Percentiles rank a stretch among this genome's conserved stretches.
phyloP scores from a whole-genome alignment of 92 coral and sea anemone species.

The Porites rus region DNA sequence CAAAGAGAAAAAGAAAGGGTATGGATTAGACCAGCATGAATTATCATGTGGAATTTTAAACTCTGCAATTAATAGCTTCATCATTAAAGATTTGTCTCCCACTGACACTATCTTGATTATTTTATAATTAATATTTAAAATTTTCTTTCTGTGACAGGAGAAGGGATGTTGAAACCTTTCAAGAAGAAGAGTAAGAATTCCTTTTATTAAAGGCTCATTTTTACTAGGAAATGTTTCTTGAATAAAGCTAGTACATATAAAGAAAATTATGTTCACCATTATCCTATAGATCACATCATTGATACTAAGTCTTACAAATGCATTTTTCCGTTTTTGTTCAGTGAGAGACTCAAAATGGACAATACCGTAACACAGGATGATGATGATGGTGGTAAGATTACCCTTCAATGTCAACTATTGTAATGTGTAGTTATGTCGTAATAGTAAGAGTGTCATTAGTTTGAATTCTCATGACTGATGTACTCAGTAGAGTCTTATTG shows the following conservation, averaged over 20 bases:
- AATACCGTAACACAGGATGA: slow-evolving; percentile 71
- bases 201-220: background rate
- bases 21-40: background rate
- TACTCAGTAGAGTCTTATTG: no score
- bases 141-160: slow-evolving; percentile 35
- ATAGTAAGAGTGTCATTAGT: background rate
- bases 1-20: slow-evolving; percentile 85
- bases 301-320: background rate
- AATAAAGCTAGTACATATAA: no score
- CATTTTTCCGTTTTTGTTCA: slow-evolving; percentile 41
- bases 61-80: background rate
- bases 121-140: background rate
- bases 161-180: slow-evolving; percentile 78
- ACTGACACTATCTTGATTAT: no score
- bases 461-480: no score
- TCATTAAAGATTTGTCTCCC: background rate
- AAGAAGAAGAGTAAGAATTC: slow-evolving; percentile 82
- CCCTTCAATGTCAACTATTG: no score
- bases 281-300: background rate
- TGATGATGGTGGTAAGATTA: slow-evolving; percentile 67
- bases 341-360: slow-evolving; percentile 93
- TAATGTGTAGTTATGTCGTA: background rate
- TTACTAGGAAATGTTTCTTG: background rate
- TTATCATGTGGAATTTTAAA: background rate
- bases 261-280: no score